Evolutionary conservation across 2,888 invertebrate genomes (phyloP), one percentile per base, ranked within the genome.

Genomic region (Muschampia staudingeri): DNA sequence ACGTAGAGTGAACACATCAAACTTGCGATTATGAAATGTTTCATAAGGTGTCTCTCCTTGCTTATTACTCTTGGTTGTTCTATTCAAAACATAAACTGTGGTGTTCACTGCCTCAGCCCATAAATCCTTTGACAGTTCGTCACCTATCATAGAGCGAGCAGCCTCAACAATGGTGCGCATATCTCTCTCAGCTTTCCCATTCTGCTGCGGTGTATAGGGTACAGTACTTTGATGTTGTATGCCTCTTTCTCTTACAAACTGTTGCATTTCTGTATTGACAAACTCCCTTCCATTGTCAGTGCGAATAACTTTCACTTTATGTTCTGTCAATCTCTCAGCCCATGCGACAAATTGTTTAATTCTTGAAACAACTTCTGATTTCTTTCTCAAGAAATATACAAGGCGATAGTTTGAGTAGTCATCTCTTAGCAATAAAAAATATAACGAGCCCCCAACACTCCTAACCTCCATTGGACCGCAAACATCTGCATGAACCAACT

Each of bases 121-220:
- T 30, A 65, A 65, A 25, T 25, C 25, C 61, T 65, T 65, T 25
- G 61, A 65, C 61, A 65, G 30, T 6, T 65, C 30, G 16, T 56
- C 14, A n/a, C 61, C 25, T 65, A 65, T 65, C 84, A 84, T 84
- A 8, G 78, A 19, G n/a, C 84, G n/a, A 11, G 86, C 87, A 25
- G 82, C 84, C 61, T 87, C 87, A 16, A 83, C 82, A 16, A 87
- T 40, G n/a, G 82, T 86, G 61, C 86, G 61, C 65, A 82, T 87
- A 14, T 78, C 78, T 16, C 86, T 75, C 48, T 86, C 88, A n/a
- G 79, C 83, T 69, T 82, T 72, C 16, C 84, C 87, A 81, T 88
- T 87, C 75, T 88, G 87, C 78, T 87, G 65, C 1, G 87, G 87
- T 7, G 85, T 86, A 69, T 88, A 85, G 12, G 85, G 83, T 34